phyloP scores from a whole-genome alignment of 2,797 vertebrate genomes.

The Salmo trutta region DNA sequence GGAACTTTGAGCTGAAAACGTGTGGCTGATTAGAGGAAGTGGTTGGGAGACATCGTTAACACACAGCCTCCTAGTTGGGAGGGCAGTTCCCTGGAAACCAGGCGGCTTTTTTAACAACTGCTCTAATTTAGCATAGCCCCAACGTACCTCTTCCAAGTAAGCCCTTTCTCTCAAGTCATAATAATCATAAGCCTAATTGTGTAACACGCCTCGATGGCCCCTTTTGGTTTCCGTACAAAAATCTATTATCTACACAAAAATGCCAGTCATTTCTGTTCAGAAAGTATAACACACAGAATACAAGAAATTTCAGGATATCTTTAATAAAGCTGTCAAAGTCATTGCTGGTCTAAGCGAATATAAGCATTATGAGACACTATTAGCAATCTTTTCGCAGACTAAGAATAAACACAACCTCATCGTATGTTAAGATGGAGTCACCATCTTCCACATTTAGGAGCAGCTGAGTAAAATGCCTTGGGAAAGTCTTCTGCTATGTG shows the following conservation, averaged over 20 bases:
- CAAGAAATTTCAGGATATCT: neutral
- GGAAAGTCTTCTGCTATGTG: conserved; percentile 46
- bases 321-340: neutral
- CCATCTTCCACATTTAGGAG: conserved; percentile 31
- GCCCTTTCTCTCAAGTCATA: neutral
- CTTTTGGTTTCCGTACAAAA: neutral
- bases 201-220: neutral
- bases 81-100: conserved; percentile 32
- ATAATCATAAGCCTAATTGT: neutral
- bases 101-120: neutral
- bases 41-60: conserved; percentile 48
- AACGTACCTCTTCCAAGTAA: conserved; percentile 12
- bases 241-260: neutral
- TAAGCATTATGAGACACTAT: neutral
- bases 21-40: conserved; percentile 70
- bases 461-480: conserved; percentile 34
- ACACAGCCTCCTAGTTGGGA: conserved; percentile 44
- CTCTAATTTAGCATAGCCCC: conserved; percentile 15
- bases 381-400: neutral
- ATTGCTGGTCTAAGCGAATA: neutral
- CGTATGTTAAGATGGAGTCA: neutral
- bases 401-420: neutral
- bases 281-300: neutral
- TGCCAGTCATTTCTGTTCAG: neutral
- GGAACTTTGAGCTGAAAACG: conserved; percentile 67